Percentiles rank a stretch among this genome's conserved stretches.
These are phyloP conservation scores for Habroteleia sp. DNA, from an alignment of 2,888 invertebrate genomes.

Conservation along the genomic window DNA sequence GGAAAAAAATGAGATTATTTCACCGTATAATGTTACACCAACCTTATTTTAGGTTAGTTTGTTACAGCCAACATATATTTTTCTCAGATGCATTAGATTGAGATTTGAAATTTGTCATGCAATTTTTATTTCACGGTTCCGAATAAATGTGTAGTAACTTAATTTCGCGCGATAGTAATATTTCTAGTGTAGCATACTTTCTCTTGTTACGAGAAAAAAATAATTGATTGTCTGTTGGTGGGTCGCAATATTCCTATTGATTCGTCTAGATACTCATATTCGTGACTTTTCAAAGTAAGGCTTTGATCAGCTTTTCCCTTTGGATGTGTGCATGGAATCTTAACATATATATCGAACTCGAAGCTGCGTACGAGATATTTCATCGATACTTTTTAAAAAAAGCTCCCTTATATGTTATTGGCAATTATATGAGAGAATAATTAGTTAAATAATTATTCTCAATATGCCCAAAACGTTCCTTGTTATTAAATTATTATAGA, in stretches of 20 bases:
- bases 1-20: too few species aligned
- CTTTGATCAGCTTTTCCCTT: conserved; percentile 56
- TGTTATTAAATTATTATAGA: neutral
- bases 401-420: conserved; percentile 33
- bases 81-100: too few species aligned
- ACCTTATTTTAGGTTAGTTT: too few species aligned
- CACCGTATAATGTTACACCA: too few species aligned
- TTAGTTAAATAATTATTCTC: too few species aligned
- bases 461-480: too few species aligned
- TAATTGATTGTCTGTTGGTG: conserved; percentile 41
- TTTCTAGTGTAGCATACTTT: conserved; percentile 20
- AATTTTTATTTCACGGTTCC: too few species aligned
- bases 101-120: too few species aligned
- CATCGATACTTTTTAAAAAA: conserved; percentile 39
- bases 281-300: conserved; percentile 49
- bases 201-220: conserved; percentile 39
- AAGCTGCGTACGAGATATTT: conserved; percentile 38
- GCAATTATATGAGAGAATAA: too few species aligned
- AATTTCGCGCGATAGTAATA: conserved; percentile 22
- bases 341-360: conserved; percentile 31
- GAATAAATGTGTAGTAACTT: conserved; percentile 2
- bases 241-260: conserved; percentile 34
- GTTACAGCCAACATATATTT: too few species aligned
- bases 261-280: conserved; percentile 18
- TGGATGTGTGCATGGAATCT: conserved; percentile 42